Evolutionary conservation across 2,113 vertebrate genomes (phyloP), one percentile per base, ranked within the genome.

Genomic region (Cephalopholis sonnerati): DNA sequence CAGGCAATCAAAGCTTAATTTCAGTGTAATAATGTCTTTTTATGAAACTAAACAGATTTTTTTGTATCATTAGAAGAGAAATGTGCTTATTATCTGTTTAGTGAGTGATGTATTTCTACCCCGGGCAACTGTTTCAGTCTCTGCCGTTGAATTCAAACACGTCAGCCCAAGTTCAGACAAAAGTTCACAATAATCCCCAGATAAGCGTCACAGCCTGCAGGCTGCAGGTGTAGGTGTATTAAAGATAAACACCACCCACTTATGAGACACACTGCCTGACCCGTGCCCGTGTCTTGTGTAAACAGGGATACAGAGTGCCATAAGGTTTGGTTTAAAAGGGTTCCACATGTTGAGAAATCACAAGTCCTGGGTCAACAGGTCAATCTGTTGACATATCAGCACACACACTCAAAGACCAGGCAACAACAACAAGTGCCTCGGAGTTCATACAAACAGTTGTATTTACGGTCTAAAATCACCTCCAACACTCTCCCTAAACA

Each of bases 151-250:
- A 77, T 51, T 55, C 64, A 70, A 78, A 75, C 59, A 59, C 17
- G 6, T 54, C 62, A 73, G 57, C 63, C 65, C 11, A n/a, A 22
- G 63, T 36, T 77, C 67, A 77, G 62, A 78, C 65, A 68, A 68
- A 82, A 55, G 25, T 72, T 58, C 29, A 9, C 48, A 24, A 79
- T 12, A 77, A 86, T 77, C 77, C 63, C 51, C 1, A 20, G 53
- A 29, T 64, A 57, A 64, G 61, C n/a, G 25, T 25, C 87, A 74
- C 29, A 65, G 78, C 74, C 64, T 51, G 44, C 24, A 77, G 83
- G 59, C 69, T 66, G 74, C 70, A 85, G 79, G 61, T 88, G 75
- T 16, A 64, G 61, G 53, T 54, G 66, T 83, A 80, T 85, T 79
- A 83, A 86, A 86, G 79, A 82, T 46, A 74, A 86, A 86, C n/a